Conservation (phyloP, 2,113 vertebrate species). For the Pholis gunnellus region DNA sequence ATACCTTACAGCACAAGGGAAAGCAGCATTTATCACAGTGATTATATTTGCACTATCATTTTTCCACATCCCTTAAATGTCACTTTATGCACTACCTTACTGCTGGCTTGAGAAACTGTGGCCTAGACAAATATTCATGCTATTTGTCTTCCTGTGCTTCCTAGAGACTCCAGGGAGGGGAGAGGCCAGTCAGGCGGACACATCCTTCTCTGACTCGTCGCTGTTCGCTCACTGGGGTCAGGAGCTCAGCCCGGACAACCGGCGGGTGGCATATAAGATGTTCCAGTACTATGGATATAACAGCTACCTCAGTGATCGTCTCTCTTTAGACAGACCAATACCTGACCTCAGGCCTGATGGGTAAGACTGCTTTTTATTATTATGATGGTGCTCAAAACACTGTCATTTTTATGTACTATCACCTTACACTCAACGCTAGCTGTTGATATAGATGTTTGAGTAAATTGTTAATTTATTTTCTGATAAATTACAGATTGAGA, state of each 20-base stretch:
- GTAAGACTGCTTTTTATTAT: constrained; percentile 85
- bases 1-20: constrained; percentile 39
- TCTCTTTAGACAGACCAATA: constrained; percentile 90
- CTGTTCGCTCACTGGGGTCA: constrained; percentile 97
- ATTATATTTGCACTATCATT: constrained; percentile 45
- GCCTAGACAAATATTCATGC: constrained; percentile 47
- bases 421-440: neutral
- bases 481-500: neutral
- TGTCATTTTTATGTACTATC: neutral
- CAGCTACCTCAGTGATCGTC: constrained; percentile 96
- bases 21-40: constrained; percentile 54
- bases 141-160: constrained; percentile 64
- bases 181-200: constrained; percentile 85
- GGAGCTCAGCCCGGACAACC: constrained; percentile 91
- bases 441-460: neutral
- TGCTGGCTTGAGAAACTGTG: neutral
- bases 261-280: constrained; percentile 91
- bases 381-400: constrained; percentile 35
- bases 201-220: constrained; percentile 93
- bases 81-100: constrained; percentile 15
- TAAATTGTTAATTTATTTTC: neutral
- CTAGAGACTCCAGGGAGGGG: constrained; percentile 90
- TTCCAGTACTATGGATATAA: constrained; percentile 99
- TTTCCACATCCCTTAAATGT: constrained; percentile 50
- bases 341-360: constrained; percentile 94